These are phyloP conservation scores for Yponomeuta cagnagella DNA, from an alignment of 2,888 invertebrate genomes.

Conservation along the genomic window DNA sequence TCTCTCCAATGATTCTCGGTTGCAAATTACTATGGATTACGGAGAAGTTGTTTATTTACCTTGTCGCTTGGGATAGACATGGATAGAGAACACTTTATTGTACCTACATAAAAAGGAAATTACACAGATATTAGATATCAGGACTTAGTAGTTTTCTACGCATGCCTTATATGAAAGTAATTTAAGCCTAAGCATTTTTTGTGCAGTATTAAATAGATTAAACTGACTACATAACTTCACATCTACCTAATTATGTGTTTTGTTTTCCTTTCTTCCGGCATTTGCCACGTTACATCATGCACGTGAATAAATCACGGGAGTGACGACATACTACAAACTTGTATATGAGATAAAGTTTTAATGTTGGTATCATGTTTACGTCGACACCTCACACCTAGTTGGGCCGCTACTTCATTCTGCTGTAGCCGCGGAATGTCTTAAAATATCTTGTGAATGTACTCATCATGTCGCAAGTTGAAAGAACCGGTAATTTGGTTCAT, in stretches of 20 bases:
- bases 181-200: too few species aligned
- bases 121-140: too few species aligned
- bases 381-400: not conserved
- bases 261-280: not conserved
- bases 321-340: slow-evolving; percentile 3
- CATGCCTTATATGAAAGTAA: too few species aligned
- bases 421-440: not conserved
- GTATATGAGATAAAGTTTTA: slow-evolving; percentile 6
- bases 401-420: not conserved
- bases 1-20: not conserved
- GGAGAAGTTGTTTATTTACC: not conserved
- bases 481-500: not conserved
- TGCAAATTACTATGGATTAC: slow-evolving; percentile 3
- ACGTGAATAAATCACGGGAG: not conserved
- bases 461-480: not conserved
- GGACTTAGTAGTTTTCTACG: too few species aligned
- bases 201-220: too few species aligned
- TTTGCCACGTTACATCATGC: not conserved
- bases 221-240: too few species aligned
- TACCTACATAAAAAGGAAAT: too few species aligned
- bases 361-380: not conserved
- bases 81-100: too few species aligned
- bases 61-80: not conserved
- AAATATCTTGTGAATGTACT: not conserved
- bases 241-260: not conserved